Evolutionary conservation across 2,888 invertebrate species (phyloP), one percentile per base, ranked within the genome.

Genomic region (Eupithecia subfuscata): DNA sequence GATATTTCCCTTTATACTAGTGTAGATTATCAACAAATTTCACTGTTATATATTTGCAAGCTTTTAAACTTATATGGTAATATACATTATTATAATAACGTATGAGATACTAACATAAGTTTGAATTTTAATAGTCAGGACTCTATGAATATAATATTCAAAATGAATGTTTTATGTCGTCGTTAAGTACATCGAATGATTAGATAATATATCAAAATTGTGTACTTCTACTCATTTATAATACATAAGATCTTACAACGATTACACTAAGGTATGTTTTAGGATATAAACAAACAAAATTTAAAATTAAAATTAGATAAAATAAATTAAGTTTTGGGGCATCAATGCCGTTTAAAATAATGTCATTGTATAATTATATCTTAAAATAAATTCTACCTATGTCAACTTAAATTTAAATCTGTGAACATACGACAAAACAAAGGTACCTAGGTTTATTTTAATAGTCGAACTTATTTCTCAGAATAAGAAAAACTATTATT

Each of bases 391-490:
- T 64, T 34, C 18, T 64, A 64, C 64, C 16, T 64, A 8, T 16
- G 8, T 34, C 30, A 64, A 64, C 30, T 34, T 8, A 34, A 34
- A 25, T 30, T 63, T 18, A 64, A 34, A 18, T 34, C 34, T 9
- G 34, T 34, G 34, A 34, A 34, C 16, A 65, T 22, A 48, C n/a
- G 48, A 48, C 18, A 22, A 22, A 60, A 60, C 56, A 60, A 60
- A 25, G 25, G 60, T 25, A 34, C 34, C 34, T 34, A 65, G 22
- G 16, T n/a, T n/a, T 40, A 34, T 43, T 45, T 56, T 69, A 76
- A 79, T 78, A 79, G 75, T 30, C 30, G 25, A 70, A 73, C 71
- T 76, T 79, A 79, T 80, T 78, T 37, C 76, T 56, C 70, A 79
- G 65, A 79, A 80, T 80, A 79, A 75, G 73, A 34, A 68, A 25